Evolutionary conservation across 2,888 invertebrate genomes (phyloP).

Genomic region (Tribolium freemani): DNA sequence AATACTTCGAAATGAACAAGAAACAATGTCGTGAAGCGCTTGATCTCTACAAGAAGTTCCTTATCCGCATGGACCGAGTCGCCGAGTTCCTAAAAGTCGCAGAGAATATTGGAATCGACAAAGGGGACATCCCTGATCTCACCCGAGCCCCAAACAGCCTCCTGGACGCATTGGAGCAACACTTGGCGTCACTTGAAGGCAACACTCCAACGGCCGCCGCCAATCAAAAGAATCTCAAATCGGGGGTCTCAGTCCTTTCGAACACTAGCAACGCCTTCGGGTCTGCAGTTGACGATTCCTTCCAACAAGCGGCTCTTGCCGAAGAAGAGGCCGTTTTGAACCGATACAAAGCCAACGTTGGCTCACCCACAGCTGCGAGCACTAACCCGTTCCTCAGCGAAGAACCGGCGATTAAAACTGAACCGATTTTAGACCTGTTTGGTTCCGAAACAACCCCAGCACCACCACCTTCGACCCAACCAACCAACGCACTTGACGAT

Average conservation of each 20-base stretch:
- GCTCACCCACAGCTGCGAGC: conserved; percentile 79
- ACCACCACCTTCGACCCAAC: conserved; percentile 52
- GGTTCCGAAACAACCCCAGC: conserved; percentile 71
- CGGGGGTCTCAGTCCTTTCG: conserved; percentile 89
- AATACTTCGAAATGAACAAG: conserved; percentile 99
- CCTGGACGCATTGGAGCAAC: conserved; percentile 96
- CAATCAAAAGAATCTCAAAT: conserved; percentile 91
- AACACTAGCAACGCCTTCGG: conserved; percentile 92
- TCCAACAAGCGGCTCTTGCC: conserved; percentile 90
- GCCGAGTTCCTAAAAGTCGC: conserved; percentile 96
- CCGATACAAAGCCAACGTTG: conserved; percentile 92
- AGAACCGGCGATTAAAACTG: conserved; percentile 60
- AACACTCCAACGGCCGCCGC: conserved; percentile 89
- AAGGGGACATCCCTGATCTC: conserved; percentile 98
- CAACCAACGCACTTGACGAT: conserved; percentile 86
- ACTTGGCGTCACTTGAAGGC: conserved; percentile 94
- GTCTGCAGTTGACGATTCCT: conserved; percentile 87
- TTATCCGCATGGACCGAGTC: conserved; percentile 98
- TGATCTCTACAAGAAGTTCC: conserved; percentile 98
- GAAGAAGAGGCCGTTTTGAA: conserved; percentile 97
- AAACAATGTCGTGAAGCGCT: conserved; percentile 98
- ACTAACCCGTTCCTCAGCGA: conserved; percentile 89
- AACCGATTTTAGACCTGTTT: conserved; percentile 86
- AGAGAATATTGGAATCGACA: conserved; percentile 96
- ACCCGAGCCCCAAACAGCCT: conserved; percentile 98